Conservation (phyloP, 2,113 vertebrate genomes). For the Climacteris rufus region DNA sequence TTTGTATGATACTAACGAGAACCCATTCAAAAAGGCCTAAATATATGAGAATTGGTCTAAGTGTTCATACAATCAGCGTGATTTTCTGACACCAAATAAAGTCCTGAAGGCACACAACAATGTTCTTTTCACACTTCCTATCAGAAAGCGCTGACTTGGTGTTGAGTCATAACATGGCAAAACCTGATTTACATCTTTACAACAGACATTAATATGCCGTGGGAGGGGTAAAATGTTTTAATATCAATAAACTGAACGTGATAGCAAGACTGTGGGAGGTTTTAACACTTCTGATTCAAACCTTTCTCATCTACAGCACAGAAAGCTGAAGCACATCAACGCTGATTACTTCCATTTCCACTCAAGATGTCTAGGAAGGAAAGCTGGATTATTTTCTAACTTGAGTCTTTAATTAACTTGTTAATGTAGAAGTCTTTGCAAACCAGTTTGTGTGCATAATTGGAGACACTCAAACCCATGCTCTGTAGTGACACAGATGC, state of each 20-base stretch:
- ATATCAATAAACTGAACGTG: not conserved
- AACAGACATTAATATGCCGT: not conserved
- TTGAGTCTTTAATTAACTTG: not conserved
- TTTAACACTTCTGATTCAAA: not conserved
- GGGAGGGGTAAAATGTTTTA: not conserved
- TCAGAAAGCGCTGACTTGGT: not conserved
- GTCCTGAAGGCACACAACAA: not conserved
- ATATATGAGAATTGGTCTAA: not conserved
- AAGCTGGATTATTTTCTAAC: not conserved
- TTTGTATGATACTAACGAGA: not conserved
- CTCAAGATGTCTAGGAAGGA: not conserved
- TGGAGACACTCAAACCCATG: not conserved
- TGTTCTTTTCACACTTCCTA: not conserved
- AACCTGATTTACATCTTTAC: not conserved
- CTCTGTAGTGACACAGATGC: not conserved
- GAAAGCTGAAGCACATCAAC: not conserved
- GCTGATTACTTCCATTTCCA: not conserved
- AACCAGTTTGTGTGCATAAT: not conserved
- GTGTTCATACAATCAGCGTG: not conserved
- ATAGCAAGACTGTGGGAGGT: accelerated
- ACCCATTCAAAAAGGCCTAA: not conserved
- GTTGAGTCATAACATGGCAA: not conserved
- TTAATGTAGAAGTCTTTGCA: not conserved
- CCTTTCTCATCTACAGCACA: not conserved
- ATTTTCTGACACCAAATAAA: not conserved